Percentiles rank a stretch among this genome's conserved stretches.
These are phyloP conservation scores for Tursiops truncatus DNA, from an alignment of 2,113 vertebrate species.

Conservation along the genomic window DNA sequence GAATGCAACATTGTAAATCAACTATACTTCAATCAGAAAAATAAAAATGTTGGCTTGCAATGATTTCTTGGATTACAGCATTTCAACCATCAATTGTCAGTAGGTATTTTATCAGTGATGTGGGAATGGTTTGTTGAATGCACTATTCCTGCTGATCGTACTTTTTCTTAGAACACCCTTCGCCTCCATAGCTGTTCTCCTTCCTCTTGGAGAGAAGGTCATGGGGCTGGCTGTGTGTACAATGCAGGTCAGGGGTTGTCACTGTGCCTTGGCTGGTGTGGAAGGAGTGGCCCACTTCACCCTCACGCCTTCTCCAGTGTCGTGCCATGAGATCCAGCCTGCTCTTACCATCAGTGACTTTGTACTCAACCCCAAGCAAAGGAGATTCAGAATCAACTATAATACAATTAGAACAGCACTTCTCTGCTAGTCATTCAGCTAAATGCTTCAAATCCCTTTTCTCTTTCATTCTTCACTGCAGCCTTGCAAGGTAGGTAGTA, in stretches of 20 bases:
- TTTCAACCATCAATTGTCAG: neutral
- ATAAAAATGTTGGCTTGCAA: neutral
- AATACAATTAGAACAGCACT: fast-evolving
- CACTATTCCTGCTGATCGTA: neutral
- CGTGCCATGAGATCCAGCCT: too few species aligned
- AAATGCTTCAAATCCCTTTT: neutral
- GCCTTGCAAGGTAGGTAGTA: neutral
- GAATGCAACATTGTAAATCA: neutral
- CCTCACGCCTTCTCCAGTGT: neutral
- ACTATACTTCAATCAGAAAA: neutral
- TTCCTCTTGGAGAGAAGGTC: neutral
- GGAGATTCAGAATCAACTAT: neutral
- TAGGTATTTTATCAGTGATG: neutral
- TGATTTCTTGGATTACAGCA: neutral
- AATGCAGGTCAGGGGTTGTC: neutral
- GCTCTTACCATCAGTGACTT: neutral
- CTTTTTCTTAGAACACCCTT: neutral
- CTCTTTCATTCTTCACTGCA: neutral
- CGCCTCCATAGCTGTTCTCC: neutral
- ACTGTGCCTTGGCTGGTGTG: neutral
- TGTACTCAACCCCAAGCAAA: neutral
- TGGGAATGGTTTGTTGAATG: too few species aligned
- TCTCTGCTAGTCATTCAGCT: neutral
- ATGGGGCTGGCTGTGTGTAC: fast-evolving
- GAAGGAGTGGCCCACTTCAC: fast-evolving